These are phyloP conservation scores for Baryphthengus martii DNA, from an alignment of 2,113 vertebrate species.

Conservation along the genomic window DNA sequence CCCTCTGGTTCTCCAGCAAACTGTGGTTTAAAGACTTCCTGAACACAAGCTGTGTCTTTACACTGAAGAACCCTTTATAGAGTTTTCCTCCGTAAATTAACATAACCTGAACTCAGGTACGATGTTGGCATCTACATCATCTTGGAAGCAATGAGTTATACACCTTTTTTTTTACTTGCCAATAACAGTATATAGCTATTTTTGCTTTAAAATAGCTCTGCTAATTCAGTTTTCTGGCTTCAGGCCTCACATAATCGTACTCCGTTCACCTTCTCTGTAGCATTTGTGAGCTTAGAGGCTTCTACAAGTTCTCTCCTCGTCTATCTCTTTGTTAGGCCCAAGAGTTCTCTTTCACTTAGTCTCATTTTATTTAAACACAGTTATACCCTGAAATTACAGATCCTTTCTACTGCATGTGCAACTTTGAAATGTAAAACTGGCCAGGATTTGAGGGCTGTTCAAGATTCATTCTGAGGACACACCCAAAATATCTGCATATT, in stretches of 20 bases:
- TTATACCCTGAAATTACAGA: not conserved
- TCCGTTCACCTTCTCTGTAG: not conserved
- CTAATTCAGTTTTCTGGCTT: not conserved
- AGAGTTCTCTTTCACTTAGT: not conserved
- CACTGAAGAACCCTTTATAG: not conserved
- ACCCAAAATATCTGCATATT: not conserved
- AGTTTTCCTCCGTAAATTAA: not conserved
- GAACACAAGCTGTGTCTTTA: not conserved
- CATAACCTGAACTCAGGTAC: not conserved
- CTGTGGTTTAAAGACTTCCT: not conserved
- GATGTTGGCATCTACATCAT: not conserved
- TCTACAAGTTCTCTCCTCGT: not conserved
- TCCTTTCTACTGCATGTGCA: not conserved
- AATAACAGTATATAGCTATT: not conserved
- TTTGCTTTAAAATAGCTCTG: not conserved
- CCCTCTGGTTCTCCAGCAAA: not conserved
- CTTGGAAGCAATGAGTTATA: not conserved
- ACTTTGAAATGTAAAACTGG: not conserved
- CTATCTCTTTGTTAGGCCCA: not conserved
- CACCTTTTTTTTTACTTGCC: not conserved
- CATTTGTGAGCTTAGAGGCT: not conserved
- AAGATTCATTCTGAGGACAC: not conserved
- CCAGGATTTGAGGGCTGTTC: not conserved
- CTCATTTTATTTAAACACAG: not conserved
- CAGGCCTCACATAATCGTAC: not conserved